These are phyloP conservation scores for Baronia brevicornis DNA, from an alignment of 2,888 invertebrate genomes.

Conservation along the genomic window DNA sequence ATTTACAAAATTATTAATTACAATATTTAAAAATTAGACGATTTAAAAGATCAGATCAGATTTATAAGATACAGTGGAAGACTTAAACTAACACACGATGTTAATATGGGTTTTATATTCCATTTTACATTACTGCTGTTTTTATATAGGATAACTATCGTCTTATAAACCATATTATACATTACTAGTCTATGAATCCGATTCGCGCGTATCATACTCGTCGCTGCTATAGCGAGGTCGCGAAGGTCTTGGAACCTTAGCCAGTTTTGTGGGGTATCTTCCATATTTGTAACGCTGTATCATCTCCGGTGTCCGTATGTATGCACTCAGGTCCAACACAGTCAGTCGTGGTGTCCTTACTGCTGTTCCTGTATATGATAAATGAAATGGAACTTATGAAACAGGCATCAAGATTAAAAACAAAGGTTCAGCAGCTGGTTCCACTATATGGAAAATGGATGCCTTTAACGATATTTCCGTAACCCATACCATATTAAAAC, in stretches of 20 bases:
- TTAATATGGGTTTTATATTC: background rate
- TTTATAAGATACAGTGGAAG: no score
- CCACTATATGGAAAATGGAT: no score
- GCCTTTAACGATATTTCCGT: no score
- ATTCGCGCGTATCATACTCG: constrained; percentile 62
- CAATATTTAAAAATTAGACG: no score
- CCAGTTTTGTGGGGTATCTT: constrained; percentile 23
- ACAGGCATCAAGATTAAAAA: no score
- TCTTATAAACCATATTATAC: background rate
- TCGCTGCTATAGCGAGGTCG: constrained; percentile 52
- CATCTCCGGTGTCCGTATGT: constrained; percentile 41
- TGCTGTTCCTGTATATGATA: constrained; percentile 49
- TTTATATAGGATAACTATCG: background rate
- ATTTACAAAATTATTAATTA: no score
- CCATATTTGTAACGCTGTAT: constrained; percentile 18
- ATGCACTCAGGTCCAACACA: constrained; percentile 58
- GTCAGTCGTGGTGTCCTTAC: constrained; percentile 56
- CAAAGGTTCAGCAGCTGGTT: no score
- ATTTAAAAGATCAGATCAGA: no score
- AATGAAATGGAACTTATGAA: background rate
- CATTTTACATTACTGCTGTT: background rate
- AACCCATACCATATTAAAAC: no score
- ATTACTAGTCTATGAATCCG: constrained; percentile 34
- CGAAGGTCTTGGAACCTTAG: constrained; percentile 33
- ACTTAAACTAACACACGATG: background rate